phyloP scores from a whole-genome alignment of 2,888 invertebrate species.

The Thalpophila matura region DNA sequence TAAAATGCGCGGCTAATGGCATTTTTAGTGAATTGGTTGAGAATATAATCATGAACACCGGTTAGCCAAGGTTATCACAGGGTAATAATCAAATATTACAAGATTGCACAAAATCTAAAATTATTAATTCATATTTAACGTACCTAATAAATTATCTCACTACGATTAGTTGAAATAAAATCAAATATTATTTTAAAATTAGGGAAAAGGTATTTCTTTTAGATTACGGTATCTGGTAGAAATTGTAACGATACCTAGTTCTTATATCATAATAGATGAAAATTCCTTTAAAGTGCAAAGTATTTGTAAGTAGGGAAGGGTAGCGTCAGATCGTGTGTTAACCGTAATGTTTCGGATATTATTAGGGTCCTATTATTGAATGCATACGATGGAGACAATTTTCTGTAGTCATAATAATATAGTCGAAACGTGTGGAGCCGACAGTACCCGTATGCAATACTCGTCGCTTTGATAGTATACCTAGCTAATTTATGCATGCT shows the following conservation, averaged over 20 bases:
- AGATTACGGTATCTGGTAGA: slow-evolving; percentile 52
- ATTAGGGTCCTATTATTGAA: slow-evolving; percentile 67
- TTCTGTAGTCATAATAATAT: slow-evolving; percentile 50
- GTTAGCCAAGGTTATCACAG: slow-evolving; percentile 82
- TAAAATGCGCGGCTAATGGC: slow-evolving; percentile 22
- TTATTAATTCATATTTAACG: slow-evolving; percentile 52
- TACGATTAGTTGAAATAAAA: slow-evolving; percentile 49
- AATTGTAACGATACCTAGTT: slow-evolving; percentile 48
- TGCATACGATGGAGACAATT: slow-evolving; percentile 59
- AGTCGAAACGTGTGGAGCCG: slow-evolving; percentile 21
- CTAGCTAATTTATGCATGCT: slow-evolving; percentile 52
- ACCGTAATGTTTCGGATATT: slow-evolving; percentile 57
- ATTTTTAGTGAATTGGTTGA: slow-evolving; percentile 51
- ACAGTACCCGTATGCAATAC: slow-evolving; percentile 41
- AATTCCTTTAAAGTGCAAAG: slow-evolving; percentile 68
- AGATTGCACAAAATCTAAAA: slow-evolving; percentile 72
- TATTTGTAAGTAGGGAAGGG: slow-evolving; percentile 67
- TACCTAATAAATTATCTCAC: slow-evolving; percentile 44
- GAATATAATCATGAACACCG: slow-evolving; percentile 63
- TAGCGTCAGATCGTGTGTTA: slow-evolving; percentile 57
- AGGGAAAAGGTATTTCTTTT: slow-evolving; percentile 55
- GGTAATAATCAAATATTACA: slow-evolving; percentile 73
- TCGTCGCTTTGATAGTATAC: slow-evolving; percentile 51
- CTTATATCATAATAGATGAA: slow-evolving; percentile 34
- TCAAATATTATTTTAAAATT: slow-evolving; percentile 48